These are phyloP conservation scores for Drosophila nr. perissopoda DNA, from an alignment of 2,888 invertebrate species.

Conservation along the genomic window DNA sequence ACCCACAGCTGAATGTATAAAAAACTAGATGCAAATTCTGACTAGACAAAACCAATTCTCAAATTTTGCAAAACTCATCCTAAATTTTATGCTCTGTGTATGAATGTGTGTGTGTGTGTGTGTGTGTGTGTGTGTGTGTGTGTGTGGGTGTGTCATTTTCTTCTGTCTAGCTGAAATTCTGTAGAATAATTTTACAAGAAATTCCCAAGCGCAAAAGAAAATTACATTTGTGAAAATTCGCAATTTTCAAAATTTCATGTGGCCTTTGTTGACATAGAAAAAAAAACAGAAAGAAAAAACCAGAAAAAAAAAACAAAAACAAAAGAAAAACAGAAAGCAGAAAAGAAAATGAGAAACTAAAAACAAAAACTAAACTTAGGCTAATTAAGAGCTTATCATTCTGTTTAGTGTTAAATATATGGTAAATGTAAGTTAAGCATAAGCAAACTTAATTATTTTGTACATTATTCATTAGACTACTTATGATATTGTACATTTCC, in stretches of 20 bases:
- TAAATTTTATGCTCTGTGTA: conserved; percentile 23
- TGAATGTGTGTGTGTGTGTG: conserved; percentile 2
- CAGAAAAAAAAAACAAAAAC: neutral
- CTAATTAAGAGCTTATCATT: conserved; percentile 61
- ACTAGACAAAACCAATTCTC: conserved; percentile 37
- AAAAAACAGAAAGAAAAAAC: conserved; percentile 14
- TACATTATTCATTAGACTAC: conserved; percentile 48
- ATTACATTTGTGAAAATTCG: conserved; percentile 61
- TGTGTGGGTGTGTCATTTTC: conserved; percentile 9
- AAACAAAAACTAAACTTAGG: conserved; percentile 22
- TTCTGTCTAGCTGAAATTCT: conserved; percentile 42
- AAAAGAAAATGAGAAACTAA: conserved; percentile 20
- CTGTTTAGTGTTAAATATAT: conserved; percentile 61
- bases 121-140: neutral
- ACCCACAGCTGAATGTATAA: conserved; percentile 54
- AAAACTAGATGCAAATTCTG: conserved; percentile 23
- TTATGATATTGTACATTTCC: conserved; percentile 38
- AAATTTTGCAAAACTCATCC: conserved; percentile 38
- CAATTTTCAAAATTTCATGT: conserved; percentile 75
- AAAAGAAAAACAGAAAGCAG: conserved; percentile 13
- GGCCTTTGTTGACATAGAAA: conserved; percentile 68
- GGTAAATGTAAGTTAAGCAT: conserved; percentile 60
- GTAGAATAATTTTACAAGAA: conserved; percentile 37
- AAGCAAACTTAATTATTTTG: conserved; percentile 63
- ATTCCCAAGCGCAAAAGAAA: conserved; percentile 39